phyloP scores from a whole-genome alignment of 2,797 vertebrate species.

The Heterohyrax brucei region DNA sequence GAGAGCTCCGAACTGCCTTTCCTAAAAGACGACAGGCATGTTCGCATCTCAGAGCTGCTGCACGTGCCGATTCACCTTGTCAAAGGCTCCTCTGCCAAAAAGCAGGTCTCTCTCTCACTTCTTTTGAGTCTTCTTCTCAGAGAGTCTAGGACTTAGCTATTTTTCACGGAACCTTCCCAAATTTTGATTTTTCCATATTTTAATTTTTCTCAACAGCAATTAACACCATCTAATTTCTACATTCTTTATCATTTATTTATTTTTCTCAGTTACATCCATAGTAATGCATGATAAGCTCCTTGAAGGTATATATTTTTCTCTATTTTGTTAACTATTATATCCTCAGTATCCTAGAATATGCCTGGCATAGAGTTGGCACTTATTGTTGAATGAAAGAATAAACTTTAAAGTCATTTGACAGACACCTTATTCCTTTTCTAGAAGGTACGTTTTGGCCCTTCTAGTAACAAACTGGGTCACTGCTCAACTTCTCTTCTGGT shows the following conservation, averaged over 20 bases:
- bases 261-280: neutral
- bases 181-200: neutral
- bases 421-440: neutral
- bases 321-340: neutral
- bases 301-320: neutral
- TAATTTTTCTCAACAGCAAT: neutral
- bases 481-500: neutral
- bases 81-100: neutral
- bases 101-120: neutral
- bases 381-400: neutral
- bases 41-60: neutral
- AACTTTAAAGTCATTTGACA: neutral
- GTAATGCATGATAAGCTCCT: neutral
- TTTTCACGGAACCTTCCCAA: neutral
- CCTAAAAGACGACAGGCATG: too few relatives aligned
- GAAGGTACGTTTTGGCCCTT: neutral
- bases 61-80: neutral
- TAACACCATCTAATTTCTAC: neutral
- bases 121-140: neutral
- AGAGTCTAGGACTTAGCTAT: neutral
- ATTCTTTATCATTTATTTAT: neutral
- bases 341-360: neutral
- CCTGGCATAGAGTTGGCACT: neutral
- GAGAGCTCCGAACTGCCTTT: neutral
- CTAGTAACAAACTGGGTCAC: neutral